Conservation (phyloP, 2,888 invertebrate genomes). For the Parnassius orleans region DNA sequence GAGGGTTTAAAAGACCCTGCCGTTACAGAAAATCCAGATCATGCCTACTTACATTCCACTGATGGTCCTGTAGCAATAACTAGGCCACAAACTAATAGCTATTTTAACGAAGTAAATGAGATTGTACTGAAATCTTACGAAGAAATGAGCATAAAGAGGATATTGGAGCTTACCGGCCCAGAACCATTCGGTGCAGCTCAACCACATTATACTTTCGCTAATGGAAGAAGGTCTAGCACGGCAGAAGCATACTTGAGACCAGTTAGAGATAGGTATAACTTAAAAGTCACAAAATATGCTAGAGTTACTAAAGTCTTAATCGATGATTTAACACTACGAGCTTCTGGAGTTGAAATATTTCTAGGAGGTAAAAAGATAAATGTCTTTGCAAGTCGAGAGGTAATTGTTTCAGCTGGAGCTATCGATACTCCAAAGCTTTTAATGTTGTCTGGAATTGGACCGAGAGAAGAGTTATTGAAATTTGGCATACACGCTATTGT, state of each 20-base stretch:
- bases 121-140: slow-evolving; percentile 38
- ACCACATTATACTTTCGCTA: slow-evolving; percentile 46
- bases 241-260: slow-evolving; percentile 59
- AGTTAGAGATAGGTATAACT: slow-evolving; percentile 49
- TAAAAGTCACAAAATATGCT: slow-evolving; percentile 54
- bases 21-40: slow-evolving; percentile 35
- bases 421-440: slow-evolving; percentile 64
- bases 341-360: slow-evolving; percentile 54
- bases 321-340: slow-evolving; percentile 40
- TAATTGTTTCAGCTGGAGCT: slow-evolving; percentile 61
- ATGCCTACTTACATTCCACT: slow-evolving; percentile 40
- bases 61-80: slow-evolving; percentile 44
- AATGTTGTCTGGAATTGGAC: slow-evolving; percentile 67
- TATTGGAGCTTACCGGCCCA: slow-evolving; percentile 42
- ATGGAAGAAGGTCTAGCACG: slow-evolving; percentile 62
- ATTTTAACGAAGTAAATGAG: slow-evolving; percentile 36
- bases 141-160: slow-evolving; percentile 43
- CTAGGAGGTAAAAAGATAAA: slow-evolving; percentile 43
- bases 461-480: slow-evolving; percentile 46
- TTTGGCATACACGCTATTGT: slow-evolving; percentile 47
- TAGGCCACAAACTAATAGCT: slow-evolving; percentile 37
- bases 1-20: slow-evolving; percentile 42
- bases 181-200: slow-evolving; percentile 39
- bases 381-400: slow-evolving; percentile 52
- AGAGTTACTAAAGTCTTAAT: slow-evolving; percentile 59